Conservation (phyloP, 2,797 vertebrate species). For the Leuciscus waleckii region DNA sequence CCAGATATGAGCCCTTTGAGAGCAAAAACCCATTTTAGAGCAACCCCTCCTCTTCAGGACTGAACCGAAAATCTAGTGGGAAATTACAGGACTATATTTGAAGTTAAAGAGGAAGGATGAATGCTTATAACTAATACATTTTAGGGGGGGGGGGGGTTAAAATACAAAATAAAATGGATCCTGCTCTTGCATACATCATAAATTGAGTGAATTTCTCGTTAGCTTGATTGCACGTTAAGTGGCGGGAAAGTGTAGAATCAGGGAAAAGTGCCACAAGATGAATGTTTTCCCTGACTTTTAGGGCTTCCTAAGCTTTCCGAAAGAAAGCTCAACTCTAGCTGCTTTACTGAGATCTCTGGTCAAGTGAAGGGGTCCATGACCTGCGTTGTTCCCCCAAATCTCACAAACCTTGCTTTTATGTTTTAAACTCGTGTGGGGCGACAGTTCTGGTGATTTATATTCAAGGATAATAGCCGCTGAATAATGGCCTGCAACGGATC, state of each 20-base stretch:
- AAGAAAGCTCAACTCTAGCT: conserved; percentile 3
- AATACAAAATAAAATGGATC: conserved; percentile 19
- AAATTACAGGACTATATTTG: conserved; percentile 82
- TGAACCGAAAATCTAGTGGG: conserved; percentile 74
- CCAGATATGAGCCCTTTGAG: conserved; percentile 61
- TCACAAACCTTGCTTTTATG: conserved; percentile 17
- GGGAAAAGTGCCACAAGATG: conserved; percentile 44
- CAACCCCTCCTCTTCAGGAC: conserved; percentile 70
- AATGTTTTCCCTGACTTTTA: conserved; percentile 40
- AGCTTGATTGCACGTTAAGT: conserved; percentile 39
- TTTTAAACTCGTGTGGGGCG: conserved; percentile 37
- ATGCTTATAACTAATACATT: conserved; percentile 61
- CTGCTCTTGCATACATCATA: conserved; percentile 22
- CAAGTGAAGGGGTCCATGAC: conserved; percentile 30
- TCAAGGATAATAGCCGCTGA: conserved; percentile 25
- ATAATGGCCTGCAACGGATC: conserved; percentile 15
- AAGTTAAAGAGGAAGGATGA: conserved; percentile 71
- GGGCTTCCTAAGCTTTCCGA: conserved; percentile 28
- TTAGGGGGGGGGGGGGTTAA: conserved; percentile 15
- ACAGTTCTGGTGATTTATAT: conserved; percentile 26
- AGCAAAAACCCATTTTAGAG: conserved; percentile 58
- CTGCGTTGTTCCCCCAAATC: conserved; percentile 41
- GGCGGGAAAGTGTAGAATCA: not conserved
- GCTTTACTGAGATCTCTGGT: conserved; percentile 26
- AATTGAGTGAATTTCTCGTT: conserved; percentile 19